Conservation (phyloP, 2,797 vertebrate genomes). For the Harpagifer antarcticus region DNA sequence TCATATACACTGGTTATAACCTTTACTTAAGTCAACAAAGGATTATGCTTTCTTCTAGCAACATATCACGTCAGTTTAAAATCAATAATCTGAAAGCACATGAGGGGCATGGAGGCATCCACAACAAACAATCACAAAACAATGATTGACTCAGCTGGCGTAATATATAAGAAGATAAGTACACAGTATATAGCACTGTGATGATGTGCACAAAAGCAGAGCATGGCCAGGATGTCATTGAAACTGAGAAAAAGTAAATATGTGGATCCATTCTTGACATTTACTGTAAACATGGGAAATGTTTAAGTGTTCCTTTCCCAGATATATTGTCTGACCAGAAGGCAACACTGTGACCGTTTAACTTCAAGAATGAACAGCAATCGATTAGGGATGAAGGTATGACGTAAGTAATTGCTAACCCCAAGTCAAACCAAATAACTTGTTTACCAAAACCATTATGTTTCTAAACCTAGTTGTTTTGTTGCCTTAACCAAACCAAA, state of each 20-base stretch:
- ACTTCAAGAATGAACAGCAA: neutral
- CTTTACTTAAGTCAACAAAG: conserved; percentile 3
- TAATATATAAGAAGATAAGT: neutral
- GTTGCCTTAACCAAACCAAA: too few relatives aligned
- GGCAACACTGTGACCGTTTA: too few relatives aligned
- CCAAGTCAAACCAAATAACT: too few relatives aligned
- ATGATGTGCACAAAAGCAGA: neutral
- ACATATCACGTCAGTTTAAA: conserved; percentile 4
- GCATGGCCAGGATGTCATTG: neutral
- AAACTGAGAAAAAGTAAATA: neutral
- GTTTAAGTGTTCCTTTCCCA: neutral
- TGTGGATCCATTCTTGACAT: neutral
- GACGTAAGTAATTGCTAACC: neutral
- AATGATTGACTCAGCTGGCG: neutral
- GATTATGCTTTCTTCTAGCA: neutral
- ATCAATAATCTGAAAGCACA: neutral
- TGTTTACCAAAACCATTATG: too few relatives aligned
- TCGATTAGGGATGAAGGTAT: neutral
- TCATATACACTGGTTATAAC: conserved; percentile 18
- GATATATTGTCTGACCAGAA: too few relatives aligned
- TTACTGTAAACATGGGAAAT: neutral
- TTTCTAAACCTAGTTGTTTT: too few relatives aligned
- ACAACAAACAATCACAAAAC: neutral
- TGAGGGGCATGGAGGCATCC: neutral
- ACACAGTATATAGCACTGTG: neutral